Percentiles rank a stretch among this genome's conserved stretches.
Evolutionary conservation across 2,888 invertebrate species (phyloP).

Genomic region (Rosalia funebris): DNA sequence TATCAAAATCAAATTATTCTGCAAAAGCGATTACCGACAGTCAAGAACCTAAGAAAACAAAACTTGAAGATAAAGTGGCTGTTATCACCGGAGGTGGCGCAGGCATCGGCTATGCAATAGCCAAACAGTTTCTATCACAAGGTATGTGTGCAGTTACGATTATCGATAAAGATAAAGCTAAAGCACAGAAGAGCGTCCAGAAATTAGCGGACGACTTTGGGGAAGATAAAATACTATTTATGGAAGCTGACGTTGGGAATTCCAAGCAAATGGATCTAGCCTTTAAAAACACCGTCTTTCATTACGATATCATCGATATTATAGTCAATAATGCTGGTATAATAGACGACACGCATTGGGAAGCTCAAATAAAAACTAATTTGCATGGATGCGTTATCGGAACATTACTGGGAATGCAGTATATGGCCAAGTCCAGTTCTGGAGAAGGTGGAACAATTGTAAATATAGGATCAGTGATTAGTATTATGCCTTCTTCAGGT

Average conservation of each 20-base stretch:
- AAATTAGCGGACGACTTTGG: conserved; percentile 74
- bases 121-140: conserved; percentile 74
- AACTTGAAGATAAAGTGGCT: conserved; percentile 71
- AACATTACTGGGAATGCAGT: conserved; percentile 67
- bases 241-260: conserved; percentile 78
- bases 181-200: conserved; percentile 72
- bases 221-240: conserved; percentile 74
- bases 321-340: conserved; percentile 81
- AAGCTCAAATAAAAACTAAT: conserved; percentile 70
- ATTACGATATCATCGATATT: conserved; percentile 60
- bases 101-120: conserved; percentile 76
- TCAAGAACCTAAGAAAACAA: neutral
- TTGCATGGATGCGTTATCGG: conserved; percentile 59
- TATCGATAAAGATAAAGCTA: conserved; percentile 74
- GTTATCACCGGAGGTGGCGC: conserved; percentile 78
- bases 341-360: conserved; percentile 81
- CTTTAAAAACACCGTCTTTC: conserved; percentile 43
- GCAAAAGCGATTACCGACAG: neutral
- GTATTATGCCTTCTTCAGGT: conserved; percentile 66
- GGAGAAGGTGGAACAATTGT: conserved; percentile 72
- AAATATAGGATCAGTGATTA: conserved; percentile 72
- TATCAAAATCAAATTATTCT: conserved; percentile 1
- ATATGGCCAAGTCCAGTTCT: conserved; percentile 68
- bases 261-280: conserved; percentile 72
- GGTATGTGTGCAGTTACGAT: conserved; percentile 74